Evolutionary conservation across 2,797 vertebrate genomes (phyloP).

Genomic region (Threskiornis aethiopicus): DNA sequence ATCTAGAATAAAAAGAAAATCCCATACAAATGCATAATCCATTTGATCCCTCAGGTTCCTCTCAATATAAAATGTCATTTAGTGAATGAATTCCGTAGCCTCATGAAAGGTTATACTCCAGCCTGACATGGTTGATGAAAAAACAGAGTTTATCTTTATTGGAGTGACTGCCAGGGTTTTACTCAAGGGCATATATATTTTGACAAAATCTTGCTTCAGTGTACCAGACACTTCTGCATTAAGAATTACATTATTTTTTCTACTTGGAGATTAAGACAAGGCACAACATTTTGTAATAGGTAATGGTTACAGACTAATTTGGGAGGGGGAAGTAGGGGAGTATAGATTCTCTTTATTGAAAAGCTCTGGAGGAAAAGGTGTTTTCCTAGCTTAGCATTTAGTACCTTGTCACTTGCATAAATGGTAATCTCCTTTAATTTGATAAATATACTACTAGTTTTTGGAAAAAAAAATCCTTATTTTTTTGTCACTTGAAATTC

Average conservation of each 20-base stretch:
- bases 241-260: neutral
- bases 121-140: neutral
- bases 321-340: rapidly evolving
- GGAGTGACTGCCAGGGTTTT: neutral
- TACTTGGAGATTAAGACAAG: neutral
- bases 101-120: neutral
- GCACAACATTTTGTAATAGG: neutral
- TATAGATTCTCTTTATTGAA: neutral
- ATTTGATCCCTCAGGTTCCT: neutral
- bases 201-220: neutral
- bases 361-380: neutral
- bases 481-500: neutral
- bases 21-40: neutral
- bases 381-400: neutral
- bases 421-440: neutral
- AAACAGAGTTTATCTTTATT: neutral
- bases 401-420: neutral
- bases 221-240: neutral
- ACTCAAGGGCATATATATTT: neutral
- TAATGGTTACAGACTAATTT: neutral
- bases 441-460: neutral
- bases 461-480: neutral
- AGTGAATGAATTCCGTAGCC: neutral
- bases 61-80: neutral
- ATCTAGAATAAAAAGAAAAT: neutral